Conservation (phyloP, 1,140 invertebrate genomes). For the Anastatus disparis region DNA sequence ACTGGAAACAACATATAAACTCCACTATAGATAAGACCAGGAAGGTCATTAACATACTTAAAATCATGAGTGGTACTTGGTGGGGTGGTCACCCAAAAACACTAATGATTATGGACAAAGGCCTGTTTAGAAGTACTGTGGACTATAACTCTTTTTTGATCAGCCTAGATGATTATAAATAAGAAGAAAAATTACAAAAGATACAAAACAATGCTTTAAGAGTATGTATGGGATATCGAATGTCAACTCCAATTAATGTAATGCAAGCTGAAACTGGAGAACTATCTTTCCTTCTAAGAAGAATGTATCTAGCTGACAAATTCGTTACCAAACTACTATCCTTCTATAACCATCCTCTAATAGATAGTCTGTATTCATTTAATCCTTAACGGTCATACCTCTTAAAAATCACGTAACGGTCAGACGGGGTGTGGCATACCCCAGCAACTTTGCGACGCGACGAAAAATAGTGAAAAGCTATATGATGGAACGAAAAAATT, state of each 20-base stretch:
- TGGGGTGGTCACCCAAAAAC: constrained; percentile 39
- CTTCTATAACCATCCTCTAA: no score
- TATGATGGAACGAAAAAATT: no score
- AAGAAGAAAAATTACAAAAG: background rate
- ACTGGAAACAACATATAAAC: constrained; percentile 31
- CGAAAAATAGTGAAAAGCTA: no score
- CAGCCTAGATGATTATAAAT: background rate
- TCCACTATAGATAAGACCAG: constrained; percentile 13
- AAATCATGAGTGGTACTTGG: constrained; percentile 27
- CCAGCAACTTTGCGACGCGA: no score
- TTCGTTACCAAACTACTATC: background rate
- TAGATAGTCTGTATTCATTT: no score
- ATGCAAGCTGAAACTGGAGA: background rate
- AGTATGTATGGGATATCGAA: background rate
- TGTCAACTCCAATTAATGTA: background rate
- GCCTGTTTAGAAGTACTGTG: constrained; percentile 23
- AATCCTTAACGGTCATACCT: no score
- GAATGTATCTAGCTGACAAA: background rate
- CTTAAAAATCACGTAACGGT: no score
- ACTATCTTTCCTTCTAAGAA: background rate
- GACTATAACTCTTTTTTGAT: constrained; percentile 1
- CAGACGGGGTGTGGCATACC: no score
- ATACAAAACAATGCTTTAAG: background rate
- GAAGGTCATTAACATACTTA: constrained; percentile 19
- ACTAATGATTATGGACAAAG: constrained; percentile 36